A percentile compares a stretch with the other conserved stretches of the same genome.
Conservation (phyloP, 2,113 vertebrate genomes). For the Trichechus manatus region DNA sequence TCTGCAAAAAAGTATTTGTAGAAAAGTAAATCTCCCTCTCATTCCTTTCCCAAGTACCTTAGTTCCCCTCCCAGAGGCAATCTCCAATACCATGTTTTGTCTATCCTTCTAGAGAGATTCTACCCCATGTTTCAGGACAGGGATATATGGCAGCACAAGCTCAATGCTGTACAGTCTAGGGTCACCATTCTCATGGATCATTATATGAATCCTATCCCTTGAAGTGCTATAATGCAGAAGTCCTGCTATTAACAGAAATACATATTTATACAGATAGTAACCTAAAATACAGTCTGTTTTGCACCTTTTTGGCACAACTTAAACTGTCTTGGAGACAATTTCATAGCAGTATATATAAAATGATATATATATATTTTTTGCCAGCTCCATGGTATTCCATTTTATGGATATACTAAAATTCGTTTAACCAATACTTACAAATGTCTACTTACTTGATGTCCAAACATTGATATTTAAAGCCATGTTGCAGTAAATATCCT, state of each 20-base stretch:
- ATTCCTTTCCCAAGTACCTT: neutral
- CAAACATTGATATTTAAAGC: neutral
- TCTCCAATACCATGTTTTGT: neutral
- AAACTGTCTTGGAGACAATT: neutral
- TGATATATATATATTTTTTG: neutral
- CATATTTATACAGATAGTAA: neutral
- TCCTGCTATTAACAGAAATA: neutral
- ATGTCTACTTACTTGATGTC: neutral
- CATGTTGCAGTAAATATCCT: neutral
- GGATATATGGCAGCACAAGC: neutral
- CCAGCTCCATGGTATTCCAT: neutral
- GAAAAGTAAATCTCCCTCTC: neutral
- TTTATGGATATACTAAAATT: neutral
- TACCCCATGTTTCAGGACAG: neutral
- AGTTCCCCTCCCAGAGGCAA: neutral
- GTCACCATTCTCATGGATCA: too few species aligned
- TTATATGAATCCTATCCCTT: neutral
- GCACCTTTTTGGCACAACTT: neutral
- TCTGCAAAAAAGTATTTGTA: neutral
- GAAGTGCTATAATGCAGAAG: neutral
- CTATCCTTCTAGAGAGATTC: neutral
- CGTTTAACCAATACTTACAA: neutral
- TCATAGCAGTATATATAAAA: neutral
- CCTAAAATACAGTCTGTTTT: neutral
- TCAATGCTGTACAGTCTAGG: rapidly evolving